Base-by-base conservation (phyloP, 2,888 invertebrate species). In the Hypomecis punctinalis region DNA sequence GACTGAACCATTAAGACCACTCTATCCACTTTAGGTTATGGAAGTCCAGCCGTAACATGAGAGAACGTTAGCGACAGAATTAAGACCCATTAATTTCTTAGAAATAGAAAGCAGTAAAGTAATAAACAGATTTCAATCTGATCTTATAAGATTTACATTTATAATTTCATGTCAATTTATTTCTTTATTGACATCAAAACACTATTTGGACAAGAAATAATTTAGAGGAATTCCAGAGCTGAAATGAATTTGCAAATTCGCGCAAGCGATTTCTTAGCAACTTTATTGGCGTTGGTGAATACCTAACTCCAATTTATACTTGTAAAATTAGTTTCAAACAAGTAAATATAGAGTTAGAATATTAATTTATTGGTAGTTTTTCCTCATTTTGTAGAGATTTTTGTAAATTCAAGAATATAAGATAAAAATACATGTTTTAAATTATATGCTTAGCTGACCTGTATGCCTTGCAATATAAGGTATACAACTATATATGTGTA, bases 101-200 rank as follows among this genome's bases (percentile, higher is more conserved):
- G 67, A 75, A 76, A 73, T 76, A 75, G 76, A 76, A 74, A 76
- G 76, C 66, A 33, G 67, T 73, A 60, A 62, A 46, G 47, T 60
- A 56, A 64, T 51, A 52, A 46, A 48, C 42, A 55, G 51, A 51
- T 64, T 47, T 56, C 55, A 65, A 60, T 53, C 52, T 10, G 9
- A 36, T 61, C 55, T 65, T 45, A 53, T n/a, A 43, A 47, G 13
- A 47, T 53, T 47, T 13, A 52, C 39, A 54, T 9, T 37, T 39
- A 23, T 39, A 51, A 23, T 39, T 49, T 13, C 11, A 10, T 36
- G 13, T 13, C 10, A 52, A 49, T 55, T 45, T 37, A 61, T 55
- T 47, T 54, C 8, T 42, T 11, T 43, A 48, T 52, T 46, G 45
- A 46, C 40, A 40, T 55, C 33, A 8, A 49, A 43, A 48, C 53